Percentiles rank a stretch among this genome's conserved stretches.
Evolutionary conservation across 2,113 vertebrate species (phyloP).

Genomic region (Pachypanchax playfairii): DNA sequence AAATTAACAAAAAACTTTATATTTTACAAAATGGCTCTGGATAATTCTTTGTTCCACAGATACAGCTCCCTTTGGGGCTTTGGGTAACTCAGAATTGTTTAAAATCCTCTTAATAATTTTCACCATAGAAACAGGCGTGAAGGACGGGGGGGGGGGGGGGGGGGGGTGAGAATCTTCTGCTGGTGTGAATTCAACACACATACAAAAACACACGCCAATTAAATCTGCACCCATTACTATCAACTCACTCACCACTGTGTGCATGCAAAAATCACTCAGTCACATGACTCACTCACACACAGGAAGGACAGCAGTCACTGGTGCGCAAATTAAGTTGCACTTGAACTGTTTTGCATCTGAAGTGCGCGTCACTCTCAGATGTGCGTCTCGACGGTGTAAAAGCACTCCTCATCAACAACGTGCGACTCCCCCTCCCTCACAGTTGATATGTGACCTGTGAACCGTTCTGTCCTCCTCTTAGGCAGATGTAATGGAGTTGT

Average conservation of each 20-base stretch:
- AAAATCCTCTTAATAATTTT: slow-evolving; percentile 76
- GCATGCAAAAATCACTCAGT: slow-evolving; percentile 50
- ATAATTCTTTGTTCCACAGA: slow-evolving; percentile 78
- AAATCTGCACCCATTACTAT: slow-evolving; percentile 56
- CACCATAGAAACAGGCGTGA: slow-evolving; percentile 39
- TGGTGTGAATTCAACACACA: slow-evolving; percentile 72
- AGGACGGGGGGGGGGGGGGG: background rate
- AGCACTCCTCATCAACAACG: slow-evolving; percentile 21
- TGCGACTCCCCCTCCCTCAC: slow-evolving; percentile 41
- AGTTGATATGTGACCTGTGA: slow-evolving; percentile 59
- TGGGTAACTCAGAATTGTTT: slow-evolving; percentile 74
- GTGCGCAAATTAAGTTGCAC: slow-evolving; percentile 40
- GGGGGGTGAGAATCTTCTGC: slow-evolving; percentile 53
- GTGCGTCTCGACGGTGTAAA: slow-evolving; percentile 36
- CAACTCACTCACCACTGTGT: slow-evolving; percentile 56
- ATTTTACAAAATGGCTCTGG: slow-evolving; percentile 77
- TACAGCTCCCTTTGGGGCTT: slow-evolving; percentile 74
- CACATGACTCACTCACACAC: slow-evolving; percentile 26
- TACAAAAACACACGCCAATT: slow-evolving; percentile 45
- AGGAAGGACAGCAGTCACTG: slow-evolving; percentile 59
- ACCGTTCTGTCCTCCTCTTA: slow-evolving; percentile 52
- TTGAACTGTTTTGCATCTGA: slow-evolving; percentile 41
- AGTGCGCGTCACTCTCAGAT: slow-evolving; percentile 35
- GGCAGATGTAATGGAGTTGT: slow-evolving; percentile 66
- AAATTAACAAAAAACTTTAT: slow-evolving; percentile 49